Evolutionary conservation across 2,113 vertebrate genomes (phyloP).

Genomic region (Nicator chloris): DNA sequence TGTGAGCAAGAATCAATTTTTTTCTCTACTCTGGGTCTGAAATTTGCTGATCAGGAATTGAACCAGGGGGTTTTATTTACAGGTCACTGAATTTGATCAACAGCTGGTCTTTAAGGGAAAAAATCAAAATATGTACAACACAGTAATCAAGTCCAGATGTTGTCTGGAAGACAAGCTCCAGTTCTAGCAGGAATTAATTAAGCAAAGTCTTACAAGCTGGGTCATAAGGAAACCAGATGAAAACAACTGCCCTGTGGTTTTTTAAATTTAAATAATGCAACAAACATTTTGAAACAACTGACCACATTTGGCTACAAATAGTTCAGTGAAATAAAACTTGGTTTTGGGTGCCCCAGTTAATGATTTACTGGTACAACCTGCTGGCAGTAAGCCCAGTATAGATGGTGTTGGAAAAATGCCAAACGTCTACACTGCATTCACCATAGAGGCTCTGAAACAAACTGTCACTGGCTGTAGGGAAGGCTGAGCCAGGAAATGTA

Average conservation of each 20-base stretch:
- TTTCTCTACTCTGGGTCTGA: not conserved
- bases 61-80: not conserved
- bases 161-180: constrained; percentile 5
- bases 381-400: not conserved
- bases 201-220: not conserved
- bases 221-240: constrained; percentile 3
- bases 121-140: not conserved
- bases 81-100: constrained; percentile 8
- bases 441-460: not conserved
- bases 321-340: not conserved
- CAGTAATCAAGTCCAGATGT: constrained; percentile 47
- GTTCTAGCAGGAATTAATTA: constrained; percentile 52
- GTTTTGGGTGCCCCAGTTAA: not conserved
- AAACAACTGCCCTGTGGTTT: not conserved
- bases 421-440: not conserved
- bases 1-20: not conserved
- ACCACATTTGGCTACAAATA: not conserved
- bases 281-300: not conserved
- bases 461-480: not conserved
- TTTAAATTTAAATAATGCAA: not conserved
- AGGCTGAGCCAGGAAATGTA: not conserved
- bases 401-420: not conserved
- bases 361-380: not conserved
- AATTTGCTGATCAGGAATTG: not conserved
- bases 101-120: constrained; percentile 14